Conservation (phyloP, 2,888 invertebrate genomes). For the Amphipyra tragopoginis region DNA sequence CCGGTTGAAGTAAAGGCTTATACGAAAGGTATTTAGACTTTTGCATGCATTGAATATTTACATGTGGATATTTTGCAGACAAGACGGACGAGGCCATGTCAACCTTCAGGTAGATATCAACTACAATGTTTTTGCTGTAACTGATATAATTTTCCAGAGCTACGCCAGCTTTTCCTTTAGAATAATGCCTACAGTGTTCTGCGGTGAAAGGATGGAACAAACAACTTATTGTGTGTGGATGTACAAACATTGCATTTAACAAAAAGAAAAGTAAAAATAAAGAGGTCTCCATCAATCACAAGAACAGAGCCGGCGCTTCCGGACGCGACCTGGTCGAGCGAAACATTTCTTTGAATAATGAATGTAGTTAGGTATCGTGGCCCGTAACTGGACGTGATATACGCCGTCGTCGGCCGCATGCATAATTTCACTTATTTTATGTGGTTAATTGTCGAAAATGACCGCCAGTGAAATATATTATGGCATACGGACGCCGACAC, state of each 20-base stretch:
- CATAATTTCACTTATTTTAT: constrained; percentile 90
- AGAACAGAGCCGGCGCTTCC: constrained; percentile 86
- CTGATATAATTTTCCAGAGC: too few species aligned
- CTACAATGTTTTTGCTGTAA: too few species aligned
- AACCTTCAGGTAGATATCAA: too few species aligned
- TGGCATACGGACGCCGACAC: constrained; percentile 82
- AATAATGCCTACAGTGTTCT: constrained; percentile 9
- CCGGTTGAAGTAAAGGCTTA: constrained; percentile 66
- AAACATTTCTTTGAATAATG: constrained; percentile 90
- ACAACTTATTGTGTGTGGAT: constrained; percentile 57
- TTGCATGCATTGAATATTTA: constrained; percentile 37
- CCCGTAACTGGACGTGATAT: constrained; percentile 90
- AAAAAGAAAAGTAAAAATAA: constrained; percentile 82
- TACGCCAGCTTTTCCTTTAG: background rate
- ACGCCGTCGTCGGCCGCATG: constrained; percentile 89
- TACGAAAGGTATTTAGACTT: constrained; percentile 61
- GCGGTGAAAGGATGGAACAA: constrained; percentile 26
- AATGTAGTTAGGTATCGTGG: constrained; percentile 88
- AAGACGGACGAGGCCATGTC: background rate
- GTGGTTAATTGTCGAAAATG: constrained; percentile 90
- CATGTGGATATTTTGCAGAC: constrained; percentile 14
- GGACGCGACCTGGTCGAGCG: constrained; percentile 85
- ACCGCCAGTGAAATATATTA: constrained; percentile 89
- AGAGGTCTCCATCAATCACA: constrained; percentile 88
- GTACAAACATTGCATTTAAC: constrained; percentile 69